Conservation (phyloP, 2,113 vertebrate genomes). For the Beaufortia kweichowensis region DNA sequence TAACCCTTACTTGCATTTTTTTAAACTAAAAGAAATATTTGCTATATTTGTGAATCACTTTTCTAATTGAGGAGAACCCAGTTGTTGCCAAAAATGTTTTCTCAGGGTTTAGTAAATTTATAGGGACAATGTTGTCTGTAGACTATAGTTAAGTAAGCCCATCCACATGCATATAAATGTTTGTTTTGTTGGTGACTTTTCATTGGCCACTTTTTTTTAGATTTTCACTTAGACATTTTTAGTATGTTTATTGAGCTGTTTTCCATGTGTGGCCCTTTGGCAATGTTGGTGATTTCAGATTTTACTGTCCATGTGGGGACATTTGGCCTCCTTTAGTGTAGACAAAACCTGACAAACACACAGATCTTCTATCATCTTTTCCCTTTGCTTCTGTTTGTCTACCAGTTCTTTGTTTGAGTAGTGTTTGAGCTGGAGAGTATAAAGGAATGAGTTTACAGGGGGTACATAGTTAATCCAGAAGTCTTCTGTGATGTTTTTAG, state of each 20-base stretch:
- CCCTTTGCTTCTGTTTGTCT: conserved; percentile 40
- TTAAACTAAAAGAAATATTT: no score
- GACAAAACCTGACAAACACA: conserved; percentile 2
- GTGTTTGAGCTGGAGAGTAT: background rate
- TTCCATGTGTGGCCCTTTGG: conserved; percentile 4
- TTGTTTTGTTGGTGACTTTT: background rate
- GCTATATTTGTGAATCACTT: no score
- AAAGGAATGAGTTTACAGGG: background rate
- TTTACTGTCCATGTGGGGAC: background rate
- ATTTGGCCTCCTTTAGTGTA: no score
- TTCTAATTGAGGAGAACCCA: no score
- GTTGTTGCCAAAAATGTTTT: no score
- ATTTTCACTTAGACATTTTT: no score
- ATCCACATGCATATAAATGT: no score
- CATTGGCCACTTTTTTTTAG: background rate
- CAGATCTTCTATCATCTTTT: conserved; percentile 10
- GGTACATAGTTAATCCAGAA: background rate
- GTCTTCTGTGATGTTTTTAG: background rate
- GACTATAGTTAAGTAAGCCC: no score
- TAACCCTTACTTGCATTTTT: no score
- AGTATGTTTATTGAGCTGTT: no score
- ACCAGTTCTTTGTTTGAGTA: conserved; percentile 22
- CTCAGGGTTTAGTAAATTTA: no score
- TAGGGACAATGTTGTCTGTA: background rate
- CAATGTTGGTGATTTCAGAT: conserved; percentile 4